Percentiles rank a stretch among this genome's conserved stretches.
Evolutionary conservation across 1,140 invertebrate species (phyloP).

Genomic region (Sminthurides bifidus): DNA sequence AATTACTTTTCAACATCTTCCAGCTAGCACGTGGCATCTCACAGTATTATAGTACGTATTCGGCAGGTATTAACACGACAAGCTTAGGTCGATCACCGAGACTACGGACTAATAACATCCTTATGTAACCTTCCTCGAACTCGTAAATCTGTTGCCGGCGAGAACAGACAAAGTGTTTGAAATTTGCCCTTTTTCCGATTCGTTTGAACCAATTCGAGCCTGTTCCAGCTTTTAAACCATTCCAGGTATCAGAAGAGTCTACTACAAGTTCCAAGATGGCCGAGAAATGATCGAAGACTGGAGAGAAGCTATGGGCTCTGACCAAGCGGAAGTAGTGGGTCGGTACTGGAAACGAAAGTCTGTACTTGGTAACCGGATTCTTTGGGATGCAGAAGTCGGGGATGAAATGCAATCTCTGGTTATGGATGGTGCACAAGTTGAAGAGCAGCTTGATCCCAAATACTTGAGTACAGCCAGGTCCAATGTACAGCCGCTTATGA

Average conservation of each 20-base stretch:
- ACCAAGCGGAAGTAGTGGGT: neutral
- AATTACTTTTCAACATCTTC: neutral
- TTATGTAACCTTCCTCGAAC: neutral
- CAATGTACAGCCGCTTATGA: no score
- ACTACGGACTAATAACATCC: neutral
- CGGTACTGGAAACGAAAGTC: constrained; percentile 4
- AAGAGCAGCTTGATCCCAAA: no score
- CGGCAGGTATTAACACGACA: no score
- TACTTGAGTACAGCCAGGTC: no score
- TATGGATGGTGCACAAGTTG: no score
- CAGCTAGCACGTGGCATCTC: no score
- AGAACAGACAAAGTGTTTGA: neutral
- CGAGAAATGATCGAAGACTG: constrained; percentile 7
- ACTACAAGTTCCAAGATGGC: neutral
- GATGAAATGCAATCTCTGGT: neutral
- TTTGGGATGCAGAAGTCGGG: neutral
- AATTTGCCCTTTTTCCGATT: neutral
- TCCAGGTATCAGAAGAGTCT: neutral
- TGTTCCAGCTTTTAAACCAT: neutral
- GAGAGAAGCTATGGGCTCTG: neutral
- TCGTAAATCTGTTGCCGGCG: neutral
- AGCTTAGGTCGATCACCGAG: no score
- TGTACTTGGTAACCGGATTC: neutral
- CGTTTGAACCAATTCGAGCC: neutral
- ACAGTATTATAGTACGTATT: no score